Percentiles rank a stretch among this genome's conserved stretches.
Conservation (phyloP, 1,140 invertebrate species). For the Zelostemma sp. region DNA sequence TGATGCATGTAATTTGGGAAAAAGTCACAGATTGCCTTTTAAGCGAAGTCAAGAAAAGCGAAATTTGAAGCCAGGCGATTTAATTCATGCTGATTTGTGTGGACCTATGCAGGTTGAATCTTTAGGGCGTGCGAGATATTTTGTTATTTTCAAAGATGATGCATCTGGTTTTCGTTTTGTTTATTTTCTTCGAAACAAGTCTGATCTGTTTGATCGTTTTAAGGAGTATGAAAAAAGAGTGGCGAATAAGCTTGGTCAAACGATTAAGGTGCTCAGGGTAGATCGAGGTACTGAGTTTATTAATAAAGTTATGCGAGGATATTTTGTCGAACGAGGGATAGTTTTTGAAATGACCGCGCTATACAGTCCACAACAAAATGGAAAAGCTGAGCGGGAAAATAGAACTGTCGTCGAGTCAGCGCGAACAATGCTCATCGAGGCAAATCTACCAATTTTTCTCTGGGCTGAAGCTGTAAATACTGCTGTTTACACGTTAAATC, state of each 20-base stretch:
- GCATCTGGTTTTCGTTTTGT: constrained; percentile 10
- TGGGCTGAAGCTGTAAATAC: constrained; percentile 68
- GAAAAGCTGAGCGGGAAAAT: constrained; percentile 60
- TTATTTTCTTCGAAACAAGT: constrained; percentile 32
- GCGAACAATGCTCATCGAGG: constrained; percentile 56
- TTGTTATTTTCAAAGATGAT: constrained; percentile 27
- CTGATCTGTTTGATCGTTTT: constrained; percentile 29
- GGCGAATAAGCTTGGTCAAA: constrained; percentile 28
- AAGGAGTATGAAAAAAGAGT: constrained; percentile 28
- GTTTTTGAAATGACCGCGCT: constrained; percentile 40
- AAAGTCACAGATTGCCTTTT: constrained; percentile 30
- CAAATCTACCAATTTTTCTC: constrained; percentile 54
- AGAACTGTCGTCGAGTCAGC: constrained; percentile 62
- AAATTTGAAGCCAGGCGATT: constrained; percentile 6
- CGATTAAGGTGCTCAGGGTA: constrained; percentile 18
- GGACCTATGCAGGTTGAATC: constrained; percentile 18
- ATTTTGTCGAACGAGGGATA: constrained; percentile 27
- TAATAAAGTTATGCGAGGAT: constrained; percentile 17
- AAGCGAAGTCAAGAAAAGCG: neutral
- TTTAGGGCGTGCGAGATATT: constrained; percentile 16
- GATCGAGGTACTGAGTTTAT: constrained; percentile 39
- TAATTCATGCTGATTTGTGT: constrained; percentile 28
- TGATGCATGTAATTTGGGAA: constrained; percentile 35
- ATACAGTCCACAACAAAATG: constrained; percentile 65
- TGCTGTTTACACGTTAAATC: constrained; percentile 29